A percentile compares a stretch with the other conserved stretches of the same genome.
Evolutionary conservation across 2,888 invertebrate species (phyloP).

Genomic region (Rhimphoctona megacephalus): DNA sequence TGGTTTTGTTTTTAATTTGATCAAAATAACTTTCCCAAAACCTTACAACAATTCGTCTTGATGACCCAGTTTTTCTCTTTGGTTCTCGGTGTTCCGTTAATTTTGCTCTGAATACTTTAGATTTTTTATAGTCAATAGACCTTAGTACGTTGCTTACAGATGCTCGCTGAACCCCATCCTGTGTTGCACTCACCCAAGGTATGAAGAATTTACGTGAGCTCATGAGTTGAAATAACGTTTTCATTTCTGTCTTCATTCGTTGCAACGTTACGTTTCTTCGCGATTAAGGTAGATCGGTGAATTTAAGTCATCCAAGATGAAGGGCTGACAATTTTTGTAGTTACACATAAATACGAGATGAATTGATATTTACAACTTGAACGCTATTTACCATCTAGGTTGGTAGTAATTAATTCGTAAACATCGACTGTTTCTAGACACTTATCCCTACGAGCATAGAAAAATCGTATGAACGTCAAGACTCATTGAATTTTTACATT

Average conservation of each 20-base stretch:
- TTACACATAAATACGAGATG: too few species aligned
- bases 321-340: too few species aligned
- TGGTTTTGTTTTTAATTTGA: neutral
- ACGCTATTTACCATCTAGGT: too few species aligned
- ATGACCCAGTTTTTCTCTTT: conserved; percentile 7
- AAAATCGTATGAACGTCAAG: too few species aligned
- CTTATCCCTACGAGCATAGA: too few species aligned
- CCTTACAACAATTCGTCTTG: conserved; percentile 8
- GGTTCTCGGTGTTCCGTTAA: neutral
- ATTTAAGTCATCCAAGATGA: too few species aligned
- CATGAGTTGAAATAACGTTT: conserved; percentile 31
- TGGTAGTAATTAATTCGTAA: too few species aligned
- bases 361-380: too few species aligned
- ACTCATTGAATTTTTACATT: too few species aligned
- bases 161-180: conserved; percentile 84
- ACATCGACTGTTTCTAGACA: too few species aligned
- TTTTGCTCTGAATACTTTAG: conserved; percentile 55
- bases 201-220: conserved; percentile 74
- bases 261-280: conserved; percentile 17
- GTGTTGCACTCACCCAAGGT: conserved; percentile 84
- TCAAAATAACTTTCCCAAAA: neutral
- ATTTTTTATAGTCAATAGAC: conserved; percentile 79
- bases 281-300: too few species aligned
- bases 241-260: conserved; percentile 5
- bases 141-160: conserved; percentile 83